phyloP scores from a whole-genome alignment of 2,888 invertebrate genomes.

The Sarcophaga caerulescens region DNA sequence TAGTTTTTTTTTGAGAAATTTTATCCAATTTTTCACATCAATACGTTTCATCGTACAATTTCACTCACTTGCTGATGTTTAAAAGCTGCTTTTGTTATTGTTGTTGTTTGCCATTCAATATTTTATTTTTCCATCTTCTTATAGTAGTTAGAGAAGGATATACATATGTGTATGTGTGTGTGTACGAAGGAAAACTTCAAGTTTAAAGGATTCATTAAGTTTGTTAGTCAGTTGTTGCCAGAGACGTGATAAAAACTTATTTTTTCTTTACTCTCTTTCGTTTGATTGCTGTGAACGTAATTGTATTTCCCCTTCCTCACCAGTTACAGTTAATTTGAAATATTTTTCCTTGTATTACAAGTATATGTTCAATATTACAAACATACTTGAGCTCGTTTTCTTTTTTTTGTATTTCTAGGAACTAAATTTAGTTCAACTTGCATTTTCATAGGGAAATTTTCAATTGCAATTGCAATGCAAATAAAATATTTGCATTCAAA shows the following conservation, averaged over 20 bases:
- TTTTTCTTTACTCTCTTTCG: constrained; percentile 18
- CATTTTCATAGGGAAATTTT: no score
- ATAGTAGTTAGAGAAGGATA: background rate
- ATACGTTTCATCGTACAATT: constrained; percentile 52
- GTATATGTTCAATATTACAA: background rate
- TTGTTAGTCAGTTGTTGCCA: constrained; percentile 69
- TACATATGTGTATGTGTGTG: constrained; percentile 13
- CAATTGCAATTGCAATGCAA: no score
- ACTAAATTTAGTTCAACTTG: no score
- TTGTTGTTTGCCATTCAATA: constrained; percentile 33
- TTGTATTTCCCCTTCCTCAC: constrained; percentile 18
- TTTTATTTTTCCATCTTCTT: background rate
- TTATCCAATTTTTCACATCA: constrained; percentile 65
- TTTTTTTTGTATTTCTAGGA: no score
- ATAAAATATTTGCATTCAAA: no score
- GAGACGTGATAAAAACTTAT: constrained; percentile 69
- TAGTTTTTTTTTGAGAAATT: constrained; percentile 28
- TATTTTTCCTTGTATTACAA: constrained; percentile 1
- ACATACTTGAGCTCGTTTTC: no score
- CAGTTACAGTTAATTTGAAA: constrained; percentile 48
- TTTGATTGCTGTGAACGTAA: constrained; percentile 49
- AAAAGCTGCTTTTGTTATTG: constrained; percentile 41
- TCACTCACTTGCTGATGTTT: constrained; percentile 30
- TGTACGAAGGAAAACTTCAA: constrained; percentile 44
- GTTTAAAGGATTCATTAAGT: constrained; percentile 70